Evolutionary conservation across 2,797 vertebrate species (phyloP), one percentile per base, ranked within the genome.

Genomic region (Leptoclinus maculatus): DNA sequence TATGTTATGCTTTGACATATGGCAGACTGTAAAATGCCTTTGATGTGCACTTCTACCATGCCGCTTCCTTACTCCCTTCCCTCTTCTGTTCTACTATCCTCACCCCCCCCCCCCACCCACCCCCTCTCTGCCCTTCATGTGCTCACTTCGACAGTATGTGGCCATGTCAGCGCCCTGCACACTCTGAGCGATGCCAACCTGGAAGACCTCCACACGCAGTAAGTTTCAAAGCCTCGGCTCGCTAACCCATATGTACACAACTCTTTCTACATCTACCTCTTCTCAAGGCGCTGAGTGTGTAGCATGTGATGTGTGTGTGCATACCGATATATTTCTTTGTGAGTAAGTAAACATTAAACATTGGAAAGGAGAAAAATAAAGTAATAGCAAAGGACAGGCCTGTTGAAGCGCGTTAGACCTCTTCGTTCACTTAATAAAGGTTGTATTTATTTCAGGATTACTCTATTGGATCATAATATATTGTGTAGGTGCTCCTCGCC

Each of bases 131-230:
- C 63, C 74, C 80, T 78, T 78, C 25, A 71, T 66, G 63, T 78
- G 64, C 71, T 78, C 9, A 0, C 62, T 66, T 23, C 83, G 54
- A 71, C 89, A 95, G 95, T 87, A 27, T 74, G 84, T 21, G 71
- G 74, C 39, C 70, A 91, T 41, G 78, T 74, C 10, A 56, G 59
- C 7, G 53, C 80, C 81, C 91, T 84, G 66, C 89, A 90, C 69
- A 86, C 87, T 10, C 72, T 85, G 45, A 85, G 84, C 27, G 87
- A 89, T 27, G 84, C 88, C 83, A 92, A 78, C 79, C 65, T 83
- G 78, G 91, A 95, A 53, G 92, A 93, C 32, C 65, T 87, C 5
- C 87, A 94, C 53, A 89, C 86, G 7, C 94, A 93, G 95, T 96
- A 84, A 94, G 95, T 85, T 39, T 66, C 5, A 41, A 53, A 76